Base-by-base conservation (phyloP, 2,797 vertebrate species). In the Artibeus jamaicensis region DNA sequence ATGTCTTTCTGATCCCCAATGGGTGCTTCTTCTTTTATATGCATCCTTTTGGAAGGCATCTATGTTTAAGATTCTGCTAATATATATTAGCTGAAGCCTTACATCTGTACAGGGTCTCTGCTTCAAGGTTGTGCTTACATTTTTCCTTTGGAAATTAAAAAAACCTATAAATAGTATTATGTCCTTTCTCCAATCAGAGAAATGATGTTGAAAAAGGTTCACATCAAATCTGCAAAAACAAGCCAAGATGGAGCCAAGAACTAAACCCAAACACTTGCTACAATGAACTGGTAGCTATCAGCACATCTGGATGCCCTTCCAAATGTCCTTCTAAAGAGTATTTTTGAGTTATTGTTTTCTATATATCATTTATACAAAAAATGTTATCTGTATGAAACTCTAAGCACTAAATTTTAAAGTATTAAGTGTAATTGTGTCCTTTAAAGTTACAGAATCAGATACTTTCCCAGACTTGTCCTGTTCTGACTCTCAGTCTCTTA, bases 381-480 rank as follows among this genome's bases (percentile, higher is more conserved):
- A 96, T 77, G 55, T 53, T 95, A 79, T 96, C 79, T 96, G 86
- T 76, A 96, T 57, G 88, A 83, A 92, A 79, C 57, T 97, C 92
- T 78, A 92, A 96, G 91, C 77, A 91, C 34, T 91, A 95, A 79
- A 83, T 73, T 91, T 70, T 62, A 77, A 95, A 97, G 92, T 70
- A 89, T 96, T 95, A 92, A 79, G 34, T 89, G 26, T 89, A 85
- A 96, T 93, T 97, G 19, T 1, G 0, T 73, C 10, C 94, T 97
- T 83, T 89, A 91, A 59, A 89, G 24, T 93, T 62, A 10, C 8
- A 34, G 59, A 93, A 22, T 94, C 68, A 95, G 91, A 96, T 32
- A 94, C 19, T 93, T 97, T 92, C 76, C 77, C 79, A 94, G 95
- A 95, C 46, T 86, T 96, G 76, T 96, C 5, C 77, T 95, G 46